Evolutionary conservation across 2,888 invertebrate genomes (phyloP).

Genomic region (Dascillus cervinus): DNA sequence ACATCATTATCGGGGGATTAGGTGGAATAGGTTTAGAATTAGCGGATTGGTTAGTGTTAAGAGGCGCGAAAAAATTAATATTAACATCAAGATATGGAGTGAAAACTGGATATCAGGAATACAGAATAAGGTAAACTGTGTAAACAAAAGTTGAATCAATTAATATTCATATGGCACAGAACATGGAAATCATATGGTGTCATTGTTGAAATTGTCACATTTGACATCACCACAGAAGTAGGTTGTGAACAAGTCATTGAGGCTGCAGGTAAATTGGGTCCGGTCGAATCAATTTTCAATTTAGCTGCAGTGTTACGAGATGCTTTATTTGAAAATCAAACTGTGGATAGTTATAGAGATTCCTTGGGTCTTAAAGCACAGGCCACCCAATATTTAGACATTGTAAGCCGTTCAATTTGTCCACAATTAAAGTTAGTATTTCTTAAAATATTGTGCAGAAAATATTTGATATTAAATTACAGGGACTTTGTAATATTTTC

Average conservation of each 20-base stretch:
- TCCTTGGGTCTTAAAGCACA: conserved; percentile 71
- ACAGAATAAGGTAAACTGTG: conserved; percentile 59
- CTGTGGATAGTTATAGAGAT: conserved; percentile 55
- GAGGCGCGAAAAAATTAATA: conserved; percentile 72
- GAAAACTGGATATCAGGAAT: conserved; percentile 72
- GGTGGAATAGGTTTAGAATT: conserved; percentile 89
- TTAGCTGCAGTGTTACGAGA: conserved; percentile 76
- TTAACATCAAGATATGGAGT: conserved; percentile 76
- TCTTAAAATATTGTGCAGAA: conserved; percentile 21
- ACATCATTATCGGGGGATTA: conserved; percentile 69
- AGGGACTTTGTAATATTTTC: conserved; percentile 85
- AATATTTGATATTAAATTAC: too few species aligned
- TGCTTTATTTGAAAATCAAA: conserved; percentile 70
- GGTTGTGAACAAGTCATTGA: conserved; percentile 66
- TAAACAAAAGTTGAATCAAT: too few species aligned
- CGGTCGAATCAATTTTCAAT: conserved; percentile 81
- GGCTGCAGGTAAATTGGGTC: conserved; percentile 55
- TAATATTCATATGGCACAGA: conserved; percentile 31
- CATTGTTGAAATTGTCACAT: conserved; percentile 58
- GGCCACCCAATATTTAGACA: conserved; percentile 74
- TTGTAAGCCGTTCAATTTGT: conserved; percentile 45
- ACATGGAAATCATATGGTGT: conserved; percentile 67
- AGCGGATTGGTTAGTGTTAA: conserved; percentile 74
- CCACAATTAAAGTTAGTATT: conserved; percentile 9
- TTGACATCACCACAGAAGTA: conserved; percentile 59